Base-by-base conservation (phyloP, 2,888 invertebrate species). In the Hirtodrosophila trivittata region DNA sequence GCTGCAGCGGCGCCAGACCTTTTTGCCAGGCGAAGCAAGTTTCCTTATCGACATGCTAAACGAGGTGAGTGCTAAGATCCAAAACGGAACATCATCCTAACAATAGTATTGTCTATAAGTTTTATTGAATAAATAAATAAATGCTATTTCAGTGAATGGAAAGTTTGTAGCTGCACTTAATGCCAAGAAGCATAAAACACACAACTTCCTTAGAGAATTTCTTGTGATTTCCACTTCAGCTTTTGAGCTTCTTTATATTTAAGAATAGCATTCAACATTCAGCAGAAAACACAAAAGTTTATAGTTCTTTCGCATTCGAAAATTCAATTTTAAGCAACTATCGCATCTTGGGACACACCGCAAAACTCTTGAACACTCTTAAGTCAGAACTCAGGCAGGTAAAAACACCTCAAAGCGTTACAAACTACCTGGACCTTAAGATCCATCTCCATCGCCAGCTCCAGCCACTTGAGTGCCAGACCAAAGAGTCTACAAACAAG, bases 1-100 rank as follows among this genome's bases (percentile, higher is more conserved):
- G 1, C 78, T 85, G 9, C 87, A 77, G 47, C 82, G 89, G 12
- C 80, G 89, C 21, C 83, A 85, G 25, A 83, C 84, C 9, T 91
- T 91, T 65, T 63, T 90, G 69, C 91, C 91, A 0, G 91, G 91
- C n/a, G 91, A 91, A 64, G 90, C 89, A 35, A 89, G 89, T 13
- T 90, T 90, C 66, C 77, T 91, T 50, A 87, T 91, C 56, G 89
- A 90, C 65, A 85, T 91, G 75, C 66, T 91, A 47, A 89, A 90
- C 52, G 89, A 91, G 89, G 91, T 91, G 52, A 86, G 88, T 66
- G 14, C 12, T 25, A 8, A 28, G 16, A 18, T 25, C 32, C 25
- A 25, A 25, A 6, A 4, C 25, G 25, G 4, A 25, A 6, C 4
- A 25, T 25, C 6, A 25, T 25, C 25, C 25, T 25, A 25, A 4